Evolutionary conservation across 2,113 vertebrate species (phyloP), one percentile per base, ranked within the genome.

Genomic region (Aphyosemion australe): DNA sequence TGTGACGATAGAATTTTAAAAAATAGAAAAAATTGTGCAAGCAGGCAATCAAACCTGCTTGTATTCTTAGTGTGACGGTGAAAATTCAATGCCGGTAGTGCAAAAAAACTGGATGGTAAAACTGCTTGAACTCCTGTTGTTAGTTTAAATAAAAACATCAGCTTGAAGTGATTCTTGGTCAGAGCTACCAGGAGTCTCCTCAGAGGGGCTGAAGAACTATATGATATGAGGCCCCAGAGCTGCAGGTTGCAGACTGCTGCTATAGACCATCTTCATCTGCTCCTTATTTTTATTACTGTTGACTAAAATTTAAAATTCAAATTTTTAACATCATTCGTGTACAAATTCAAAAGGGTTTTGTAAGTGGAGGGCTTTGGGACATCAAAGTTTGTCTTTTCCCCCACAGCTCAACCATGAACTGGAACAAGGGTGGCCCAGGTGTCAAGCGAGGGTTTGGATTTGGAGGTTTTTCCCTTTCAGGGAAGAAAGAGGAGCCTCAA

Each of bases 371-470:
- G 0, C 6, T 11, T 55, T 45, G 16, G 14, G 54, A 19, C 31
- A 8, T 37, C 14, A 21, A 51, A 47, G 12, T 2, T 3, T 5
- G 7, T 20, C 7, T 61, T 52, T 0, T n/a, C 41, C 72, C 52
- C n/a, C 12, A 67, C 71, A 74, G 72, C 31, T 69, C 21, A 87
- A 85, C 59, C 75, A 99, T 99, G 97, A 99, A 99, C 84, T 99
- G 97, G 97, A 99, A 94, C 84, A 99, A 99, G 92, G 97, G 97
- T 42, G 96, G 97, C 32, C 94, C 95, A 3, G 94, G 95, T 39
- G 94, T 94, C 0, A 99, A 99, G 88, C 92, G 97, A 76, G 97
- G 97, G 26, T 99, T 99, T 80, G 97, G 97, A 1, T 99, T 99
- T 79, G 97, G 97, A 65, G 97, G 97, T 0, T 99, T 99, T 90